phyloP scores from a whole-genome alignment of 2,113 vertebrate genomes.

The Cyanoderma ruficeps region DNA sequence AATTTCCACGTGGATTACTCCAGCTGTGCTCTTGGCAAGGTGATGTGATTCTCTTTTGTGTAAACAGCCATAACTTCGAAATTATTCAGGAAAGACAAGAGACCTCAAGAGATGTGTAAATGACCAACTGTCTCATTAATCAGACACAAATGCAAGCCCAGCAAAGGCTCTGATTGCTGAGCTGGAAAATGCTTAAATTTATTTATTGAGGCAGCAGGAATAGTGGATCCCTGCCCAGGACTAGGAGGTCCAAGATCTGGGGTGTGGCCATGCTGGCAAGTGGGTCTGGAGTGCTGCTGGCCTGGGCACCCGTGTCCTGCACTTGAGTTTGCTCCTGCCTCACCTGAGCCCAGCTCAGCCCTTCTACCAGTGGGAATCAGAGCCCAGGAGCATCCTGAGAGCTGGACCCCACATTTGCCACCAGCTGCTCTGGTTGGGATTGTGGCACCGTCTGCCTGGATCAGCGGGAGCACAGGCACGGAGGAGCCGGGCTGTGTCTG shows the following conservation, averaged over 20 bases:
- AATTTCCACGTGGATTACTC: neutral
- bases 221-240: neutral
- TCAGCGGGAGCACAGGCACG: neutral
- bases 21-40: neutral
- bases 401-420: accelerated
- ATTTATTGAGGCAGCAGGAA: neutral
- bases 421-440: neutral
- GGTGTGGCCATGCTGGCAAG: neutral
- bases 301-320: accelerated
- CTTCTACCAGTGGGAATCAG: accelerated
- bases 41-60: neutral
- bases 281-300: neutral
- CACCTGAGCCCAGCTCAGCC: neutral
- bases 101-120: slow-evolving; percentile 61
- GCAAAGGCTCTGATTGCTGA: slow-evolving; percentile 49
- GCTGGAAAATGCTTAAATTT: slow-evolving; percentile 42
- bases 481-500: neutral
- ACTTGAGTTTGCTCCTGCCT: neutral
- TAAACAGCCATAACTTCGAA: slow-evolving; percentile 41
- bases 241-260: neutral
- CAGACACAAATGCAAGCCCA: slow-evolving; percentile 39
- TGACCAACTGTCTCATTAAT: slow-evolving; percentile 61
- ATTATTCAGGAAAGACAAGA: slow-evolving; percentile 46
- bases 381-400: neutral
- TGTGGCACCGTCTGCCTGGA: neutral